A percentile compares a stretch with the other conserved stretches of the same genome.
These are phyloP conservation scores for Tautogolabrus adspersus DNA, from an alignment of 2,113 vertebrate genomes.

Conservation along the genomic window DNA sequence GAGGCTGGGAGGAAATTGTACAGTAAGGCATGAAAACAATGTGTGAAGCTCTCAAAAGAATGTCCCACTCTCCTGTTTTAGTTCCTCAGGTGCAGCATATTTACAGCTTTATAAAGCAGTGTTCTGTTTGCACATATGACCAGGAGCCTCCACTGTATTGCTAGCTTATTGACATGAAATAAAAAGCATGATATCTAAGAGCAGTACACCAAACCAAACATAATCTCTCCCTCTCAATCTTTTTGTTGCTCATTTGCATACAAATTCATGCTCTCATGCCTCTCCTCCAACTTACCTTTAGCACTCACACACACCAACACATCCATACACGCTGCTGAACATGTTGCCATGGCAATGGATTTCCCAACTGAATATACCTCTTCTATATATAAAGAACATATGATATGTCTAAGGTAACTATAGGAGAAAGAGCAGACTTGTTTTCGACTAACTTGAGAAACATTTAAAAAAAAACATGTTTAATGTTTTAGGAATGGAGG, in stretches of 20 bases:
- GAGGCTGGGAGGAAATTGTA: too few relatives aligned
- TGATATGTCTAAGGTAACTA: not conserved
- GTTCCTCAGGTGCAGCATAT: not conserved
- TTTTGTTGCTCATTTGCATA: not conserved
- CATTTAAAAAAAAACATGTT: not conserved
- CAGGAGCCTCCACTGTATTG: not conserved
- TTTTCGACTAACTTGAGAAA: not conserved
- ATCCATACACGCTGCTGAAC: slow-evolving; percentile 10
- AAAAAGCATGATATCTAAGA: not conserved
- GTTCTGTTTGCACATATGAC: not conserved
- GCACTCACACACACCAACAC: slow-evolving; percentile 4
- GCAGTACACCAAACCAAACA: not conserved
- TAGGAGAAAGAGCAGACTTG: not conserved
- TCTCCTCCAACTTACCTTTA: not conserved
- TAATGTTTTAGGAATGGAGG: not conserved
- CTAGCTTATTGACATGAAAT: not conserved
- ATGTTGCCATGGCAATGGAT: slow-evolving; percentile 68
- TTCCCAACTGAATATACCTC: slow-evolving; percentile 9
- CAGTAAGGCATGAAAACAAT: too few relatives aligned
- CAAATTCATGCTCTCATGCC: slow-evolving; percentile 12
- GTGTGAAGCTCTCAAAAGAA: not conserved
- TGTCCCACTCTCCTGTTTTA: not conserved
- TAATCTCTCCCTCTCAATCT: not conserved
- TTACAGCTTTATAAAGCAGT: not conserved
- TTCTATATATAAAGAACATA: slow-evolving; percentile 20